Base-by-base conservation (phyloP, 2,797 vertebrate genomes). In the Chelidonichthys spinosus region DNA sequence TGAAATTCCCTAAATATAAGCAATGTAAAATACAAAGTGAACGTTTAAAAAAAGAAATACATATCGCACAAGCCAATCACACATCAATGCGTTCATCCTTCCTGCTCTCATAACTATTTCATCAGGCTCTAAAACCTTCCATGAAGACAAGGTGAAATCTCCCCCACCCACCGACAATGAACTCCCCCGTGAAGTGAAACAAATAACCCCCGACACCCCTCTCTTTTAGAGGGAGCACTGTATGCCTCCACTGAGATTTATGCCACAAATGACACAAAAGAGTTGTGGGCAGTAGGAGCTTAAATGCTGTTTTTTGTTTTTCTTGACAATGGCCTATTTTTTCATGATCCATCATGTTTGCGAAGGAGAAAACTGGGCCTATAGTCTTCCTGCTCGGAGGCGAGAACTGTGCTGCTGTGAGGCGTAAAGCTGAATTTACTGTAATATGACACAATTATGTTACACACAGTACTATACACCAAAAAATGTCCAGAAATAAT, bases 301-400 rank as follows among this genome's bases (percentile, higher is more conserved):
- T 74, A 85, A 89, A 87, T 70, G 79, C 70, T 66, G 81, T 64
- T 82, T 85, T 25, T 87, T 89, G 86, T 88, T 90, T 90, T 90
- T 81, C 79, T 40, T 68, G 83, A 83, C 71, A 58, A 73, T 59
- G 83, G 62, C 64, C 25, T 25, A 25, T 82, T 63, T 79, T 85
- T 54, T 76, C 67, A 73, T n/a, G 33, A 90, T 90, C 85, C 79
- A 85, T 91, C 89, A 85, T 59, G 69, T 72, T 63, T 53, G 73
- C 0, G 7, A 78, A 32, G 37, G 33, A 63, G 55, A 32, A 56
- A 49, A 42, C 33, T 7, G 11, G 7, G 62, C 54, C 55, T 39
- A 4, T 44, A 33, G 43, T 47, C 43, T 25, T 40, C 58, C 32
- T 59, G 74, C 72, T 47, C 66, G 49, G 37, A 46, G 36, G 52